Conservation (phyloP, 1,140 invertebrate species). For the Ceratoteleas bidentatus region DNA sequence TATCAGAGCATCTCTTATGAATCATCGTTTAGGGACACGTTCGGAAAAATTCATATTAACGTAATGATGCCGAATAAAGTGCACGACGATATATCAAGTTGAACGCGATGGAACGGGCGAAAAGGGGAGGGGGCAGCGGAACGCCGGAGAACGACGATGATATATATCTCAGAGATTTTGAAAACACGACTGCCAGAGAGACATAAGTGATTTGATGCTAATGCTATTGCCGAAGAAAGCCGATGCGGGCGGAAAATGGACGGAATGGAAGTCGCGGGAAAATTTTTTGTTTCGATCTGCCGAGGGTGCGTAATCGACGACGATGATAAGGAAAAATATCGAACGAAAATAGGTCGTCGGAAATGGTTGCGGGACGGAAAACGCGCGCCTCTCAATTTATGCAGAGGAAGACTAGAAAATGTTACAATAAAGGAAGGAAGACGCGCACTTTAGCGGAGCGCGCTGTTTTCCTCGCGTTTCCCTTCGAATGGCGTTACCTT, state of each 20-base stretch:
- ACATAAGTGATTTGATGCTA: slow-evolving; percentile 52
- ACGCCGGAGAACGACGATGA: slow-evolving; percentile 22
- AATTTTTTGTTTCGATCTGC: slow-evolving; percentile 1
- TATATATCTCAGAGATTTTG: slow-evolving; percentile 53
- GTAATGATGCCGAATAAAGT: slow-evolving; percentile 63
- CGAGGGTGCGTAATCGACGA: slow-evolving; percentile 4
- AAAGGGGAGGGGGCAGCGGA: not conserved
- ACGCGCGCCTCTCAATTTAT: not conserved
- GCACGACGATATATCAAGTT: slow-evolving; percentile 54
- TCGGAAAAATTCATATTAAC: slow-evolving; percentile 57
- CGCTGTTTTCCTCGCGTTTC: slow-evolving; percentile 14
- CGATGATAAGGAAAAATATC: not conserved
- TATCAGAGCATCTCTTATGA: slow-evolving; percentile 40
- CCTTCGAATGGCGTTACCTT: slow-evolving; percentile 14
- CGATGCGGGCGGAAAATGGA: not conserved
- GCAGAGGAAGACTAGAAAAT: not conserved
- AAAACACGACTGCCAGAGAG: slow-evolving; percentile 20
- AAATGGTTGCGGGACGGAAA: not conserved
- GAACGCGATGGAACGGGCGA: slow-evolving; percentile 9
- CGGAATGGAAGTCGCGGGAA: not conserved
- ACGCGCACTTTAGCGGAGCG: not conserved
- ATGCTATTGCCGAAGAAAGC: slow-evolving; percentile 26
- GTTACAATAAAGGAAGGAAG: not conserved
- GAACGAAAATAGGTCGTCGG: not conserved
- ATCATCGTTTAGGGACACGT: slow-evolving; percentile 50